Evolutionary conservation across 2,113 vertebrate species (phyloP), one percentile per base, ranked within the genome.

Genomic region (Pristiophorus japonicus): DNA sequence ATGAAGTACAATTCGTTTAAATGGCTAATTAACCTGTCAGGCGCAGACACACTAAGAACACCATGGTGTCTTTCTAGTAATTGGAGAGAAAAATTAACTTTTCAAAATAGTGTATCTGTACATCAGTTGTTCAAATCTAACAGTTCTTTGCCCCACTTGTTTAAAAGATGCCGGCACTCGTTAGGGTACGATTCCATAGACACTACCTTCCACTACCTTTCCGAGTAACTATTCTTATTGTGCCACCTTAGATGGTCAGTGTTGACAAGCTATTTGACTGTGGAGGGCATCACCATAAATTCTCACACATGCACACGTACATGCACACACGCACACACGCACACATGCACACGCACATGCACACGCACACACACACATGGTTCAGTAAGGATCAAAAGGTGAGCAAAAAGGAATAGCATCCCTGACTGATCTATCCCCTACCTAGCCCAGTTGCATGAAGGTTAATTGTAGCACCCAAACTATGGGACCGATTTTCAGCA

Each of bases 21-120:
- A 51, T 42, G 47, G 24, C 47, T 88, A 88, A 88, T 88, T 88
- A 88, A 88, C 10, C 27, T 88, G 85, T 88, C 84, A 87, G 84
- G 3, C 27, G 20, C 45, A 27, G 84, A 51, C 45, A 87, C 24
- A 24, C 47, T 12, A 20, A 12, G 85, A 88, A 88, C 47, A 88
- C 24, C 85, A 88, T 55, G 47, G 45, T 51, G 38, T 88, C 45
- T 88, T 51, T 30, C 42, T 27, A 3, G 24, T 51, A 88, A 88
- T 88, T 84, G 38, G 38, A 5, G 78, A 4, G 78, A 30, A 55
- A 27, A 88, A 55, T 88, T 30, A 88, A 30, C 85, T 88, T 30
- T 88, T 88, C 47, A 88, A 88, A 30, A 55, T 88, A 88, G 7
- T 55, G 47, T 14, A 81, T 14, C 24, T 88, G 85, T n/a, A n/a